Evolutionary conservation across 2,888 invertebrate genomes (phyloP).

Genomic region (Hololepta plana): DNA sequence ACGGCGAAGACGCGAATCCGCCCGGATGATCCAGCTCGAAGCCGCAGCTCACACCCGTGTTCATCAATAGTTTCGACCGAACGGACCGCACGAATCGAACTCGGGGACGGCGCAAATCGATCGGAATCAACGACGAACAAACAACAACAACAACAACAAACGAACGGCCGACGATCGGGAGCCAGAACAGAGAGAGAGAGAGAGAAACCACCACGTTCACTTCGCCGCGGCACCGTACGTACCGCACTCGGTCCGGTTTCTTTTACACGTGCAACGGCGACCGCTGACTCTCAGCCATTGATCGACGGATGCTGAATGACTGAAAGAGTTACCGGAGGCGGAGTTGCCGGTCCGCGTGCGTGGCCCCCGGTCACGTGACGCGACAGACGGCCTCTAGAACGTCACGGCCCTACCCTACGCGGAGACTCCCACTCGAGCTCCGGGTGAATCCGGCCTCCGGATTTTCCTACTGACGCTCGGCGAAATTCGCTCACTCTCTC

Average conservation of each 20-base stretch:
- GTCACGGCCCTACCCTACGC: conserved; percentile 16
- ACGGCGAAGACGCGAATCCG: conserved; percentile 52
- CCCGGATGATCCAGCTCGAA: conserved; percentile 59
- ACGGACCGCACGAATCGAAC: conserved; percentile 16
- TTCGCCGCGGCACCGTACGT: too few species aligned
- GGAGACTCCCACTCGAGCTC: conserved; percentile 22
- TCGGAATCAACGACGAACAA: too few species aligned
- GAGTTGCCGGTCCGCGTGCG: conserved; percentile 34
- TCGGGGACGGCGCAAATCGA: conserved; percentile 13
- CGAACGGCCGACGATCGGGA: too few species aligned
- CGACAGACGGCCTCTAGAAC: conserved; percentile 17
- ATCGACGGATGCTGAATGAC: conserved; percentile 28
- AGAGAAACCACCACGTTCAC: conserved; percentile 10
- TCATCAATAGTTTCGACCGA: conserved; percentile 22
- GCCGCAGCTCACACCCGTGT: conserved; percentile 22
- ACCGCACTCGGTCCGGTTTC: too few species aligned
- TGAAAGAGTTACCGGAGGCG: conserved; percentile 26
- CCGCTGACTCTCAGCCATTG: conserved; percentile 49
- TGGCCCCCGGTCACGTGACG: conserved; percentile 32
- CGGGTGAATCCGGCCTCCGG: too few species aligned
- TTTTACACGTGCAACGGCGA: conserved; percentile 36
- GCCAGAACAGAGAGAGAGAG: too few species aligned
- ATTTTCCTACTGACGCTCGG: too few species aligned
- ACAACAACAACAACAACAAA: too few species aligned
- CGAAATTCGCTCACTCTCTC: conserved; percentile 14